A percentile compares a stretch with the other conserved stretches of the same genome.
Evolutionary conservation across 2,797 vertebrate species (phyloP).

Genomic region (Enteromius afrohamiltoni): DNA sequence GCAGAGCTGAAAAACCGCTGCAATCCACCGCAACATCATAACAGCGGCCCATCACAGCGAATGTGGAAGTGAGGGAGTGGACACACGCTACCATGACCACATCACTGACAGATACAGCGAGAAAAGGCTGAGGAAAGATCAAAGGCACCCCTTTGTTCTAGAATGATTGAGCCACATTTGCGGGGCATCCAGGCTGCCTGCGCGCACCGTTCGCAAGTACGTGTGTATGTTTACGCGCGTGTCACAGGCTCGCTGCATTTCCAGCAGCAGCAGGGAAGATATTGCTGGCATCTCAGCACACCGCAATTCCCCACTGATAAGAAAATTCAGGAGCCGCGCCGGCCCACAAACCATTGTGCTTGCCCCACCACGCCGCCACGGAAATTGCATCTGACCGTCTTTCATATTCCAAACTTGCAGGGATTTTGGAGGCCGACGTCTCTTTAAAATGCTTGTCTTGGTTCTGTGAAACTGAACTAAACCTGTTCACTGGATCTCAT

Average conservation of each 20-base stretch:
- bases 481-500: not conserved
- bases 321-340: slow-evolving; percentile 64
- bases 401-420: slow-evolving; percentile 40
- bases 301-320: slow-evolving; percentile 67
- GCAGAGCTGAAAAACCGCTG: not conserved
- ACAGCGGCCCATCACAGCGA: slow-evolving; percentile 14
- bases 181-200: slow-evolving; percentile 41
- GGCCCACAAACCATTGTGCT: slow-evolving; percentile 63
- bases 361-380: slow-evolving; percentile 53
- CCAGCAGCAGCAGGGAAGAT: slow-evolving; percentile 67
- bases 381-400: slow-evolving; percentile 49
- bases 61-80: slow-evolving; percentile 42
- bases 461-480: slow-evolving; percentile 11
- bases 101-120: slow-evolving; percentile 43
- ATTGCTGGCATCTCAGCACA: slow-evolving; percentile 64
- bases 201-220: slow-evolving; percentile 54
- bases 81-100: slow-evolving; percentile 41
- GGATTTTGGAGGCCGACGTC: slow-evolving; percentile 23
- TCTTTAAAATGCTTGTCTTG: slow-evolving; percentile 12
- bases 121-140: slow-evolving; percentile 55
- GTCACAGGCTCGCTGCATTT: slow-evolving; percentile 62
- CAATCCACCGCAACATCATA: slow-evolving; percentile 32
- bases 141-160: slow-evolving; percentile 75
- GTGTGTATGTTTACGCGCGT: slow-evolving; percentile 43
- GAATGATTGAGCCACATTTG: slow-evolving; percentile 65